Evolutionary conservation across 2,113 vertebrate species (phyloP).

Genomic region (Atherinomorus stipes): DNA sequence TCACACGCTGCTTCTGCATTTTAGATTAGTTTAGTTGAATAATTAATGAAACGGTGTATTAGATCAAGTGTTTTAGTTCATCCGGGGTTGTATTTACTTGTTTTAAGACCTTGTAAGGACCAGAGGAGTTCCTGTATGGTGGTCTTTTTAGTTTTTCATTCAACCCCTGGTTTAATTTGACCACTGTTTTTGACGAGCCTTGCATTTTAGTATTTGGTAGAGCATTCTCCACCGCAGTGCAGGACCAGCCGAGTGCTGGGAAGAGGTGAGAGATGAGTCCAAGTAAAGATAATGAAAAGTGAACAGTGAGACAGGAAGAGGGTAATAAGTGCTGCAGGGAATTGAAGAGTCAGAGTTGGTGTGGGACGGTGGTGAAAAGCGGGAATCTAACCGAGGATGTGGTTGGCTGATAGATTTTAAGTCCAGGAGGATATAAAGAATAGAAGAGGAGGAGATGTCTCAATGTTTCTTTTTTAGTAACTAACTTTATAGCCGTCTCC

Average conservation of each 20-base stretch:
- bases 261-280: constrained; percentile 45
- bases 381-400: constrained; percentile 17
- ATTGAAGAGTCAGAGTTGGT: constrained; percentile 36
- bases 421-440: constrained; percentile 40
- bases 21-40: no score
- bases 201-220: background rate
- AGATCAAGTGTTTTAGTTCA: no score
- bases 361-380: constrained; percentile 38
- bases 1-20: no score
- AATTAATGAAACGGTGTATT: no score
- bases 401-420: constrained; percentile 10
- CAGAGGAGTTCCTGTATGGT: no score
- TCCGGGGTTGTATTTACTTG: no score
- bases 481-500: constrained; percentile 9
- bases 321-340: constrained; percentile 59
- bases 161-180: no score
- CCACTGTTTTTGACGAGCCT: background rate
- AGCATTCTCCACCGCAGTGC: background rate
- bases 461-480: constrained; percentile 36
- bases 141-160: no score
- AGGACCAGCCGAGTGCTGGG: constrained; percentile 24
- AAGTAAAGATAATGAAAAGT: constrained; percentile 57
- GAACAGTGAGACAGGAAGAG: constrained; percentile 52
- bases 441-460: constrained; percentile 38
- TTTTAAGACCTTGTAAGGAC: no score